Evolutionary conservation across 1,140 invertebrate species (phyloP).

Genomic region (Formica selysi): DNA sequence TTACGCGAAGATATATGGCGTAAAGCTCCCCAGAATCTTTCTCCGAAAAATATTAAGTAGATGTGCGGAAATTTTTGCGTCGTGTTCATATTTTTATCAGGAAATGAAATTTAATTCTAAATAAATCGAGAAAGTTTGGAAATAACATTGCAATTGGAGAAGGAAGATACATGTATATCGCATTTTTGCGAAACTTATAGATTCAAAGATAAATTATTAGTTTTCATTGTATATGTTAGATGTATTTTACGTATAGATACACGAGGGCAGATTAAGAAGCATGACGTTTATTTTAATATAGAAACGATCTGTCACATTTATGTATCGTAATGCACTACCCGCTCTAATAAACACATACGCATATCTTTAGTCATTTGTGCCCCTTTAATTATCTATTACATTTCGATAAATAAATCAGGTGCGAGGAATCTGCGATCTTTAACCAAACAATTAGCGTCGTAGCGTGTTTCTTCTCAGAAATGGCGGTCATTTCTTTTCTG

Average conservation of each 20-base stretch:
- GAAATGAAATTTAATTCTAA: neutral
- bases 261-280: neutral
- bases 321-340: neutral
- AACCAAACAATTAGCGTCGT: constrained; percentile 51
- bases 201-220: neutral
- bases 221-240: neutral
- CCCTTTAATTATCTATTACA: constrained; percentile 18
- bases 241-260: neutral
- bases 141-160: neutral
- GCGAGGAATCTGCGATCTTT: neutral
- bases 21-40: neutral
- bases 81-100: neutral
- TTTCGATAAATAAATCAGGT: constrained; percentile 42
- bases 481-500: constrained; percentile 6
- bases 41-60: constrained; percentile 40
- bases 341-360: neutral
- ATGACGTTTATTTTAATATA: neutral
- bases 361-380: neutral
- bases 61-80: neutral
- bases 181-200: neutral
- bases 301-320: neutral
- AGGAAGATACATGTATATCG: neutral
- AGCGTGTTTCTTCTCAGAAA: constrained; percentile 9
- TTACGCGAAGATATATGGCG: constrained; percentile 30
- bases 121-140: neutral